Conservation (phyloP, 2,113 vertebrate genomes). For the Gallinago media region DNA sequence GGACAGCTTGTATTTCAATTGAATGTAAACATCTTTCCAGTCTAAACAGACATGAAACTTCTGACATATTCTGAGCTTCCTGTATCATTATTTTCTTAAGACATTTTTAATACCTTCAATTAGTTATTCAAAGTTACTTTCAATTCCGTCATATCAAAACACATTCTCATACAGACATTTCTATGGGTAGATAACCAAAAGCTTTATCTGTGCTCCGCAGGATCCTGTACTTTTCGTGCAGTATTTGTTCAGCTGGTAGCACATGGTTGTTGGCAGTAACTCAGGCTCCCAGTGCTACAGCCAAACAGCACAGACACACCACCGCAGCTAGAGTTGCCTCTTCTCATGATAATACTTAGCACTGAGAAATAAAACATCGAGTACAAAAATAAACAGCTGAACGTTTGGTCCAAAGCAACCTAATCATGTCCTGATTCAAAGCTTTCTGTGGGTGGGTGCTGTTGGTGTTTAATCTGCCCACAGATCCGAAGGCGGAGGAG, state of each 20-base stretch:
- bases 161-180: not conserved
- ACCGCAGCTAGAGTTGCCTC: not conserved
- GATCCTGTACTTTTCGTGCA: not conserved
- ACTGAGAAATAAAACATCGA: fast-evolving
- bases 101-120: not conserved
- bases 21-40: not conserved
- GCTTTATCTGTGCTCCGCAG: not conserved
- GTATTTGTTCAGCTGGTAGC: not conserved
- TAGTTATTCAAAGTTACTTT: not conserved
- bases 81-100: not conserved
- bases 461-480: fast-evolving
- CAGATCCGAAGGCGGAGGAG: fast-evolving
- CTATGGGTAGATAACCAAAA: not conserved
- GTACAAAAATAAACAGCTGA: not conserved
- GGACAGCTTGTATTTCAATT: not conserved
- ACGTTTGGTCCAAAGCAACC: not conserved
- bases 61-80: not conserved
- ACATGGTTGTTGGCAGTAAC: not conserved
- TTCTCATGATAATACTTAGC: not conserved
- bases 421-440: not conserved
- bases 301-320: not conserved
- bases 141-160: not conserved
- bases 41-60: not conserved
- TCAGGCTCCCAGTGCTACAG: not conserved
- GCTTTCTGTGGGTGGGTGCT: fast-evolving